These are phyloP conservation scores for Hoplodrina blanda DNA, from an alignment of 2,888 invertebrate species.

Conservation along the genomic window DNA sequence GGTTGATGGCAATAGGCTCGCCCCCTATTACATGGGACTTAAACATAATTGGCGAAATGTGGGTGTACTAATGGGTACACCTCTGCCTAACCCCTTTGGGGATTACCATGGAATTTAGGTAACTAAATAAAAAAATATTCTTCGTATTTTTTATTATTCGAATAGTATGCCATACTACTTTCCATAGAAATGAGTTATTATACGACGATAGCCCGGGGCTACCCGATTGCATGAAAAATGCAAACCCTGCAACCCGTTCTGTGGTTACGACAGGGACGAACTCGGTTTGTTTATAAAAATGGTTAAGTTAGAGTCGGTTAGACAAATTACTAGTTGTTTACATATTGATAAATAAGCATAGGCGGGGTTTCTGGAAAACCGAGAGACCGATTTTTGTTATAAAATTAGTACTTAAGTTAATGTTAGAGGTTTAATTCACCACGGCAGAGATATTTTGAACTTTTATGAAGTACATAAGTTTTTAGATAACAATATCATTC, in stretches of 20 bases:
- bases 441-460: neutral
- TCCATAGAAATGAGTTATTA: conserved; percentile 16
- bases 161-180: conserved; percentile 5
- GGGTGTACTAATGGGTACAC: too few species aligned
- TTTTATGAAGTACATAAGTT: too few species aligned
- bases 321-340: neutral
- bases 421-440: too few species aligned
- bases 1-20: too few species aligned
- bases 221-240: conserved; percentile 3
- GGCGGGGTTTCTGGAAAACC: neutral
- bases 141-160: neutral
- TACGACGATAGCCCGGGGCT: neutral
- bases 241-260: conserved; percentile 31
- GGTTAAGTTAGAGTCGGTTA: neutral
- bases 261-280: conserved; percentile 9
- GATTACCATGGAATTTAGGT: too few species aligned
- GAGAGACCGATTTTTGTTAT: neutral
- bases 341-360: neutral
- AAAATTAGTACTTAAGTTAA: too few species aligned
- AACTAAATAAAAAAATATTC: neutral
- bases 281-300: neutral
- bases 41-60: too few species aligned
- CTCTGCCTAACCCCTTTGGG: too few species aligned
- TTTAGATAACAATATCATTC: neutral
- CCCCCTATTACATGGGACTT: too few species aligned